Conservation (phyloP, 2,888 invertebrate genomes). For the Drosophila algonquin region DNA sequence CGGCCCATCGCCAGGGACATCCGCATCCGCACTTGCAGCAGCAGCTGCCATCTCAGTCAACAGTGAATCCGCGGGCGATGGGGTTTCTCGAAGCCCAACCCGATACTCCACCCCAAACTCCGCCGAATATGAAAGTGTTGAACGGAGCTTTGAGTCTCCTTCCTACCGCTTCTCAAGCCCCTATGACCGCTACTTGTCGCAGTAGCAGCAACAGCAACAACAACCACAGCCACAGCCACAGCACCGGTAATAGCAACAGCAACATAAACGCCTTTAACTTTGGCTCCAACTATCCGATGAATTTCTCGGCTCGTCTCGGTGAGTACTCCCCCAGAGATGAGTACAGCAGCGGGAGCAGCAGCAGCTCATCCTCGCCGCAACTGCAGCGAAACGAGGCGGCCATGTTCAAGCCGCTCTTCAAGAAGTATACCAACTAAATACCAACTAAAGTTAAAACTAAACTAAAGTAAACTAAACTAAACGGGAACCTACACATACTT, state of each 20-base stretch:
- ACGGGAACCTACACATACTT: not conserved
- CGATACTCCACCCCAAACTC: conserved; percentile 97
- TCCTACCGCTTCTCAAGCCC: conserved; percentile 87
- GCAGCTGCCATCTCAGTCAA: conserved; percentile 74
- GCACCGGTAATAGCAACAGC: not conserved
- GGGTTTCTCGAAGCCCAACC: conserved; percentile 93
- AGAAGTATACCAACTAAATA: conserved; percentile 87
- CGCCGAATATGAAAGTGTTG: conserved; percentile 96
- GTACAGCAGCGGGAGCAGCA: conserved; percentile 68
- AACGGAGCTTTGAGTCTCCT: conserved; percentile 90
- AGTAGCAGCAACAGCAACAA: conserved; percentile 73
- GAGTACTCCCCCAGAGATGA: conserved; percentile 81
- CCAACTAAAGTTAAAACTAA: not conserved
- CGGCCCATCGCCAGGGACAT: conserved; percentile 38
- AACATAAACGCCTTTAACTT: conserved; percentile 33
- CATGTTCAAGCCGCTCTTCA: conserved; percentile 95
- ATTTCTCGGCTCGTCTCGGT: conserved; percentile 69
- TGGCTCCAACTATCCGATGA: conserved; percentile 64
- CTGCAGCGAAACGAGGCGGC: conserved; percentile 60
- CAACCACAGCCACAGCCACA: not conserved
- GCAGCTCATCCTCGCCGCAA: conserved; percentile 77
- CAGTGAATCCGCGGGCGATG: conserved; percentile 85
- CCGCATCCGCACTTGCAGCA: conserved; percentile 56
- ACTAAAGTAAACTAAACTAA: not conserved
- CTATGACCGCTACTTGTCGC: conserved; percentile 85